phyloP scores from a whole-genome alignment of 2,888 invertebrate species.

The Mayetiola destructor region DNA sequence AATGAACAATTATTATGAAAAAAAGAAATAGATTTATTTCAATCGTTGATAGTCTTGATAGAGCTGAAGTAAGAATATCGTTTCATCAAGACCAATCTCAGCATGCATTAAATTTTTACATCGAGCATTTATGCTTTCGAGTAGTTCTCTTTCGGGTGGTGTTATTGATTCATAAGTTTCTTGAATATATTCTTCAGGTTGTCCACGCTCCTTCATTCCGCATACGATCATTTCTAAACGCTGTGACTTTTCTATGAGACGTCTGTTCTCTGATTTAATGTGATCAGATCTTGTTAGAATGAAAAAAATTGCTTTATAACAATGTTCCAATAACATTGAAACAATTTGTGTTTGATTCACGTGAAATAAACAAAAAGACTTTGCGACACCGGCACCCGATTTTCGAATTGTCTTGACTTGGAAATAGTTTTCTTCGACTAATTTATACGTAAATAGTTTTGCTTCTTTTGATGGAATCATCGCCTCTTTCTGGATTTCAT shows the following conservation, averaged over 20 bases:
- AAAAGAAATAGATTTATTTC: conserved; percentile 10
- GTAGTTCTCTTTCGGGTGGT: conserved; percentile 63
- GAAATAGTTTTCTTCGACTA: conserved; percentile 55
- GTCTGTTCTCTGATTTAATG: conserved; percentile 52
- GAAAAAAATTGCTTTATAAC: conserved; percentile 57
- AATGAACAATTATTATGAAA: background rate
- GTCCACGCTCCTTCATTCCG: conserved; percentile 62
- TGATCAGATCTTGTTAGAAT: conserved; percentile 48
- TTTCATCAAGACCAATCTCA: conserved; percentile 67
- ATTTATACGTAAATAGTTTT: conserved; percentile 69
- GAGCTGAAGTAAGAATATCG: conserved; percentile 67
- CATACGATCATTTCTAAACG: conserved; percentile 68
- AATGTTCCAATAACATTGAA: conserved; percentile 51
- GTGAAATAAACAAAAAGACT: conserved; percentile 64
- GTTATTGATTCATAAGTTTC: conserved; percentile 83
- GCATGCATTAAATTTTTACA: conserved; percentile 63
- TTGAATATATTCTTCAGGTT: conserved; percentile 60
- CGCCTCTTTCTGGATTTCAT: conserved; percentile 77
- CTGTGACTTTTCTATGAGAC: conserved; percentile 75
- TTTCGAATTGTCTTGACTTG: conserved; percentile 59
- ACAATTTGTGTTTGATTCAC: conserved; percentile 55
- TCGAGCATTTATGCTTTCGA: conserved; percentile 56
- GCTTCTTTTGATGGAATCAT: conserved; percentile 92
- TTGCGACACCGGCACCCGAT: conserved; percentile 55
- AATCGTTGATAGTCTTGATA: conserved; percentile 42